Evolutionary conservation across 2,888 invertebrate genomes (phyloP), one percentile per base, ranked within the genome.

Genomic region (Syrphus vitripennis): DNA sequence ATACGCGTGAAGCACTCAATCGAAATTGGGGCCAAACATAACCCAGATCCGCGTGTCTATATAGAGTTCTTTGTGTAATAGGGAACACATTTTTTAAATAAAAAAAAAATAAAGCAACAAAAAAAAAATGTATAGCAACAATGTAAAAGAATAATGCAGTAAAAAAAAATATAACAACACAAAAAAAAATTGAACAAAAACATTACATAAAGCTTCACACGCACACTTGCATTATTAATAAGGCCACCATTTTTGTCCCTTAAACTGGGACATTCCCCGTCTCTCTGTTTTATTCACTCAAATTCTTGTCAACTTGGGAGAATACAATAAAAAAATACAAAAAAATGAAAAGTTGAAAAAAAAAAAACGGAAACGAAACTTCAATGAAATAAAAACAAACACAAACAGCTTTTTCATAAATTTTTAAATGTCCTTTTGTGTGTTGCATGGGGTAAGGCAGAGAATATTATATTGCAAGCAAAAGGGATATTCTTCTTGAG

Each of bases 171-270:
- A n/a, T n/a, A n/a, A n/a, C n/a, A n/a, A 40, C 3, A 10, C 26
- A 34, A 61, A 42, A 42, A 29, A 42, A 12, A 16, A 50, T 26
- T 19, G 31, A 75, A 75, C 69, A 67, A 79, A 70, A 70, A 57
- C 77, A 77, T 86, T 78, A 77, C 86, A 77, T 57, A 69, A n/a
- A 59, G 74, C 86, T 74, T 86, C 82, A 86, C 86, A 86, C 86
- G 86, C 86, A 81, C 77, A 37, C 82, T 82, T 86, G 70, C 77
- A 86, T 81, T 86, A 86, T 86, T 81, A 82, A 86, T 86, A 86
- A 74, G 86, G 74, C 72, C 69, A 74, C 61, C 59, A 59, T 74
- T 86, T 78, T 74, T 55, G 69, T 82, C 63, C 67, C 81, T 65
- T 74, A 78, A 86, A 86, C 86, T 86, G 74, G 86, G 82, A 74